A percentile compares a stretch with the other conserved stretches of the same genome.
These are phyloP conservation scores for Collichthys lucidus DNA, from an alignment of 2,113 vertebrate genomes.

Conservation along the genomic window DNA sequence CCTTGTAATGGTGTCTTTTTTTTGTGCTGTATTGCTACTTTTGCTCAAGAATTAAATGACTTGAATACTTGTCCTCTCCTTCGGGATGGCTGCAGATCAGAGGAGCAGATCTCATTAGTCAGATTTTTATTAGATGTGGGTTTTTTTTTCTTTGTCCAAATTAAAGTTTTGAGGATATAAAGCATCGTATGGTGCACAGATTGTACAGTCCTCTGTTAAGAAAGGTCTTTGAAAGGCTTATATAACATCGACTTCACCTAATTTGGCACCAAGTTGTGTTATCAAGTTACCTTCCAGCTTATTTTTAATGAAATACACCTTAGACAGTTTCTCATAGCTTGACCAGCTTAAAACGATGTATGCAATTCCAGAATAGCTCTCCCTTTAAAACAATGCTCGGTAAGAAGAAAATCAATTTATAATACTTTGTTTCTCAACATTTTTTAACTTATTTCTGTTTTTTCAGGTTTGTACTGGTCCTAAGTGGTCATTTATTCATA, in stretches of 20 bases:
- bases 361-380: not conserved
- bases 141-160: not conserved
- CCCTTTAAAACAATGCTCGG: no score
- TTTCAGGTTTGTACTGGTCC: not conserved
- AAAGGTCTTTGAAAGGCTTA: not conserved
- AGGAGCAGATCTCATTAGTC: not conserved
- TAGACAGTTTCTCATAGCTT: no score
- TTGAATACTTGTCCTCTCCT: not conserved
- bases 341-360: not conserved
- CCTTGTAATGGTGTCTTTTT: no score
- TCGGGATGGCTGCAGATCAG: not conserved
- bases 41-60: not conserved
- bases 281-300: not conserved
- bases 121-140: no score
- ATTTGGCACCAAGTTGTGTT: not conserved
- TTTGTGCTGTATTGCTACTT: not conserved
- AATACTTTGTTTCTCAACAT: not conserved
- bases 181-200: not conserved
- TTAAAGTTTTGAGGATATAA: not conserved
- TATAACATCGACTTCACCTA: not conserved
- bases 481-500: no score
- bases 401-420: not conserved
- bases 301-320: not conserved
- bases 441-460: not conserved
- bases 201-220: not conserved